Base-by-base conservation (phyloP, 2,888 invertebrate species). In the Xylota sylvarum region DNA sequence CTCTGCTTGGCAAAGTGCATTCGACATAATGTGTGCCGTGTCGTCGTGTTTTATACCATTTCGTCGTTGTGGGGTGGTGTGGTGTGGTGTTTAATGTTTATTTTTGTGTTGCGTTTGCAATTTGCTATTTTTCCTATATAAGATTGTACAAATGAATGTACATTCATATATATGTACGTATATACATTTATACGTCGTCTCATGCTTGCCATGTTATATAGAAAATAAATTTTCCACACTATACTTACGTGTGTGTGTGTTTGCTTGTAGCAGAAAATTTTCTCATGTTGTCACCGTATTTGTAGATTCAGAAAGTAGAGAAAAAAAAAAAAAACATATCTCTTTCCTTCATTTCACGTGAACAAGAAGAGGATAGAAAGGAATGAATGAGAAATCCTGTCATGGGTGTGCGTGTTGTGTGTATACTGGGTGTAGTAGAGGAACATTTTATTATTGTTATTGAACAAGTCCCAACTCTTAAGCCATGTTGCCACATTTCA, bases 71-170 rank as follows among this genome's bases (percentile, higher is more conserved):
- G 52, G 80, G 77, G 52, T 52, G 65, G 43, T 64, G 23, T n/a
- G n/a, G n/a, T n/a, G 73, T 46, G 73, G 43, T 67, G 76, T 77
- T 77, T 65, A 60, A 81, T 67, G 82, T 82, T 82, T 86, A 82
- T 86, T 86, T 86, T 86, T 77, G 86, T 72, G 67, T 86, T 86
- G 86, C 73, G 81, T 78, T 86, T 69, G 86, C 86, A 86, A 77
- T 82, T 82, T 82, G 86, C 78, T 73, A 62, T 80, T 82, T 77
- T 81, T 74, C 60, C 65, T 27, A 73, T 78, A 78, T 82, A 73
- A 82, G 56, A 52, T 60, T 64, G 6, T 64, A 69, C 69, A 80
- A 58, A 43, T 17, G 32, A 12, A 37, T 50, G 58, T 32, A 43
- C 23, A 52, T 10, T 4, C 27, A 27, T 12, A 10, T 12, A 17